A percentile compares a stretch with the other conserved stretches of the same genome.
Conservation (phyloP, 2,888 invertebrate genomes). For the Bombyx huttoni region DNA sequence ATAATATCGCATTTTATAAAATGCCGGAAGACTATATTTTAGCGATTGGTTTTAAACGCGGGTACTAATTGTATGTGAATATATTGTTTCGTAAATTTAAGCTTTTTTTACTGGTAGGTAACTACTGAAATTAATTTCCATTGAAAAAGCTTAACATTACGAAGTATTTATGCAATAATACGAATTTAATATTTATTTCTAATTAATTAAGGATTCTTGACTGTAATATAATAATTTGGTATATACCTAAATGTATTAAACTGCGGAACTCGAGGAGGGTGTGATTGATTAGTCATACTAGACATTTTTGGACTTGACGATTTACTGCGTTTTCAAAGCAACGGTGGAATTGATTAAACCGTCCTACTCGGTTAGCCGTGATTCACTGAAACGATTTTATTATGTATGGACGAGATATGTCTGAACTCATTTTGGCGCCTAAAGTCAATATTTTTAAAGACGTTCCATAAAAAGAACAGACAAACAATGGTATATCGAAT, state of each 20-base stretch:
- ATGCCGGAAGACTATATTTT: neutral
- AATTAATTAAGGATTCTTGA: conserved; percentile 2
- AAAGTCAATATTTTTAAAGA: no score
- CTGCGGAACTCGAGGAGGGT: neutral
- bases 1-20: neutral
- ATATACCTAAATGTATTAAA: neutral
- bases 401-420: no score
- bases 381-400: no score
- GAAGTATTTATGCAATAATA: neutral
- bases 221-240: no score
- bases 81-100: neutral
- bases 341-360: neutral
- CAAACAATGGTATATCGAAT: no score
- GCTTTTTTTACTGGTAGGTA: neutral
- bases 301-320: neutral
- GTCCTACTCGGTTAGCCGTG: neutral
- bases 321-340: neutral
- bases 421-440: no score
- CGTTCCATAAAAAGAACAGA: no score
- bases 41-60: neutral
- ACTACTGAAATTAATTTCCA: neutral
- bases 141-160: neutral
- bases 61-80: neutral
- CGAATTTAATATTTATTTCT: neutral
- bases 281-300: neutral